Evolutionary conservation across 2,888 invertebrate species (phyloP), one percentile per base, ranked within the genome.

Genomic region (Lasioglossum pauxillum): DNA sequence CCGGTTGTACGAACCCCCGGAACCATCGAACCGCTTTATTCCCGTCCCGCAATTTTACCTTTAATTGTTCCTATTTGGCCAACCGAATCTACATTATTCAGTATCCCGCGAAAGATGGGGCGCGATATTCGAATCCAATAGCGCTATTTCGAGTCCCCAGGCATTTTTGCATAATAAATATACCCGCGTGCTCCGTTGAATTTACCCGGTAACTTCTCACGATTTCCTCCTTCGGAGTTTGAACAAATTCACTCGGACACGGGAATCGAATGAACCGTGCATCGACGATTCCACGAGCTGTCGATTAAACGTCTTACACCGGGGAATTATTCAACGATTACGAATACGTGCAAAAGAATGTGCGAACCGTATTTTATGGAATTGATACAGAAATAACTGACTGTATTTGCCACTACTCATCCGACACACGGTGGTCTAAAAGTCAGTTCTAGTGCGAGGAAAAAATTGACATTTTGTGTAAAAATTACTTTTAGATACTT

Each of bases 1-100:
- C 23, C 38, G 69, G 69, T 38, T n/a, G 69, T 41, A 23, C 69
- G 69, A 69, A 23, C 41, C 31, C 31, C 69, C 41, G 23, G 31
- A 49, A 19, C 35, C 49, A 23, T 74, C 74, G 49, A 74, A 74
- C 19, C 23, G 49, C 27, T 73, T 73, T 73, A 67, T 35, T 38
- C 8, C 67, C 16, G 35, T 1, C 67, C 67, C 19, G 16, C 23
- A n/a, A 38, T 71, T 71, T 41, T 71, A 71, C 38, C 23, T 71
- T 71, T 41, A 71, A 71, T 71, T 71, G 38, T 71, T 71, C 23
- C 23, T 71, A 41, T 38, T 71, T 41, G 38, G 5, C 69, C 38
- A 71, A 23, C n/a, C 69, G 69, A 71, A 38, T 23, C 19, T 38
- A 67, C 35, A 23, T 67, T 35, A 35, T 8, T 35, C 19, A 23